Conservation (phyloP, 2,888 invertebrate genomes). For the Trachelus stipa region DNA sequence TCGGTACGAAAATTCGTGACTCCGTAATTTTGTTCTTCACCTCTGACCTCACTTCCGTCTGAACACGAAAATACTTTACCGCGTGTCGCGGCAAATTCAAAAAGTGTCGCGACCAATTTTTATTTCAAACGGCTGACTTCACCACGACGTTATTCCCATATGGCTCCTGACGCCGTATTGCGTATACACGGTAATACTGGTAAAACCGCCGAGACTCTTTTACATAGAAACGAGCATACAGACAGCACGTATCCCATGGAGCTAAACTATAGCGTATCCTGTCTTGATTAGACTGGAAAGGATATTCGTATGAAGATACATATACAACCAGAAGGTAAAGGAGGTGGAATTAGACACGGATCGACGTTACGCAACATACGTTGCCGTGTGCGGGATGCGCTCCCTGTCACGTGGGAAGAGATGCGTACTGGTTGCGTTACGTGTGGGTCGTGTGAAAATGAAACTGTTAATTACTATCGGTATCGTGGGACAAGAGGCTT, state of each 20-base stretch:
- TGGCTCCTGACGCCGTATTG: neutral
- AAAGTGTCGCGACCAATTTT: neutral
- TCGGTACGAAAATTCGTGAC: neutral
- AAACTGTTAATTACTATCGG: neutral
- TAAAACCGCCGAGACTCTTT: neutral
- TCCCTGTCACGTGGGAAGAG: neutral
- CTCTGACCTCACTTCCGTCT: neutral
- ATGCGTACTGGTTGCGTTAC: neutral
- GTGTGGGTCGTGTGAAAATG: constrained; percentile 1
- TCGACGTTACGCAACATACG: neutral
- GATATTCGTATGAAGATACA: neutral
- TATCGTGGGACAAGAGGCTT: neutral
- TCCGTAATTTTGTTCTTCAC: neutral
- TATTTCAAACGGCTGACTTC: neutral
- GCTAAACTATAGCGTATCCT: neutral
- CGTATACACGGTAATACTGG: neutral
- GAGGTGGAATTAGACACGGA: neutral
- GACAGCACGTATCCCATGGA: neutral
- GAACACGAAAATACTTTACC: neutral
- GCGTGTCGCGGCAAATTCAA: neutral
- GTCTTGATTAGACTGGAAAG: neutral
- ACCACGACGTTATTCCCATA: neutral
- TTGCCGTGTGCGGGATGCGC: neutral
- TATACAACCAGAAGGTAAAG: neutral
- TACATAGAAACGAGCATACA: neutral